Evolutionary conservation across 2,797 vertebrate genomes (phyloP).

Genomic region (Uromys caudimaculatus): DNA sequence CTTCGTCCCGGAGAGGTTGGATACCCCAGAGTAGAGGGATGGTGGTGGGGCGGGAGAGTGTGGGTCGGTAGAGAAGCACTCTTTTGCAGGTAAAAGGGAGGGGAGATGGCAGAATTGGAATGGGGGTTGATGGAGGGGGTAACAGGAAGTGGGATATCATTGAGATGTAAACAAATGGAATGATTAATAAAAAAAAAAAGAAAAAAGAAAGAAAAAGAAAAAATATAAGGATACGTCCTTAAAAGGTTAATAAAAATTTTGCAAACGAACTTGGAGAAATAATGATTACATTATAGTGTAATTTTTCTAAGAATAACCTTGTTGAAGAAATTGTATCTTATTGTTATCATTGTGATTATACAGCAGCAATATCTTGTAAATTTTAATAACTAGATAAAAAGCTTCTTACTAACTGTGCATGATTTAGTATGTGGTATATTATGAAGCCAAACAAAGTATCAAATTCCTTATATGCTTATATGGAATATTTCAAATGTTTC

Average conservation of each 20-base stretch:
- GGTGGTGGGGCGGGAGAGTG: too few relatives aligned
- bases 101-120: too few relatives aligned
- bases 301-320: conserved; percentile 26
- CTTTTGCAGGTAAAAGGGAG: too few relatives aligned
- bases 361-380: conserved; percentile 51
- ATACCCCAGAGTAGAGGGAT: too few relatives aligned
- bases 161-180: too few relatives aligned
- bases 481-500: conserved; percentile 36
- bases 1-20: too few relatives aligned
- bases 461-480: conserved; percentile 23
- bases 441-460: conserved; percentile 18
- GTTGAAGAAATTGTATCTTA: conserved; percentile 55
- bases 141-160: too few relatives aligned
- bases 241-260: neutral
- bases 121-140: too few relatives aligned
- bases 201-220: too few relatives aligned
- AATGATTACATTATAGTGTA: neutral
- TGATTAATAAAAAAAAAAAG: too few relatives aligned
- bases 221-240: neutral
- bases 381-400: conserved; percentile 65
- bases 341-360: conserved; percentile 52
- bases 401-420: neutral
- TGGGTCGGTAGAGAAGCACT: too few relatives aligned
- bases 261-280: conserved; percentile 9
- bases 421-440: conserved; percentile 50